Percentiles rank a stretch among this genome's conserved stretches.
Conservation (phyloP, 2,888 invertebrate species). For the Agrenia bidenticulata region DNA sequence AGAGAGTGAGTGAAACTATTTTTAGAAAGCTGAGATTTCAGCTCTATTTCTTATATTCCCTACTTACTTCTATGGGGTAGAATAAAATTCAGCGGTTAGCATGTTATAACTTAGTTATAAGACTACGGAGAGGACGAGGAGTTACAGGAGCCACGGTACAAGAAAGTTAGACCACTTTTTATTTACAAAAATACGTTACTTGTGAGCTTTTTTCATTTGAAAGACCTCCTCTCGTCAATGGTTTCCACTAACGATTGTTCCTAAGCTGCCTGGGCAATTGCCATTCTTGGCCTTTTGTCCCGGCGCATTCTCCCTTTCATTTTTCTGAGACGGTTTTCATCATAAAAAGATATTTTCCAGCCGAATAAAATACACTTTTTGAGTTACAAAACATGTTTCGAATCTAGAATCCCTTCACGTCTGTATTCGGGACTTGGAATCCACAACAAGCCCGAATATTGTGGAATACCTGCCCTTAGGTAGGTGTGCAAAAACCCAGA, state of each 20-base stretch:
- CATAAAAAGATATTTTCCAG: background rate
- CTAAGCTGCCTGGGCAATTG: conserved; percentile 15
- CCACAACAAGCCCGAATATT: background rate
- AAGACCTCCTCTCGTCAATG: conserved; percentile 13
- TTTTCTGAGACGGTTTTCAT: background rate
- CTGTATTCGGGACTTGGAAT: too few relatives aligned
- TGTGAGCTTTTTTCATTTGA: conserved; percentile 5
- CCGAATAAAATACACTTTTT: background rate
- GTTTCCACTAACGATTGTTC: background rate
- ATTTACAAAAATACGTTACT: conserved; percentile 22
- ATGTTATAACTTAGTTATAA: background rate
- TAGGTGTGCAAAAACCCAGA: background rate
- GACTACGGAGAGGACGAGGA: background rate
- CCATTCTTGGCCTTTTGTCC: conserved; percentile 15
- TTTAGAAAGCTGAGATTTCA: conserved; percentile 50
- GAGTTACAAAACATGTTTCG: background rate
- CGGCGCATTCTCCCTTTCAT: conserved; percentile 1
- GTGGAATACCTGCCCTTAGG: background rate
- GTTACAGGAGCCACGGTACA: conserved; percentile 5
- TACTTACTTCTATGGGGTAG: conserved; percentile 6
- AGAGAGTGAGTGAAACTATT: conserved; percentile 40
- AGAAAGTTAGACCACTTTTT: conserved; percentile 2
- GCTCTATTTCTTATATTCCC: too few relatives aligned
- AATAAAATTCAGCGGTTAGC: background rate
- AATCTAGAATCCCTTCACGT: background rate